Evolutionary conservation across 2,797 vertebrate species (phyloP).

Genomic region (Hoplostethus mediterraneus): DNA sequence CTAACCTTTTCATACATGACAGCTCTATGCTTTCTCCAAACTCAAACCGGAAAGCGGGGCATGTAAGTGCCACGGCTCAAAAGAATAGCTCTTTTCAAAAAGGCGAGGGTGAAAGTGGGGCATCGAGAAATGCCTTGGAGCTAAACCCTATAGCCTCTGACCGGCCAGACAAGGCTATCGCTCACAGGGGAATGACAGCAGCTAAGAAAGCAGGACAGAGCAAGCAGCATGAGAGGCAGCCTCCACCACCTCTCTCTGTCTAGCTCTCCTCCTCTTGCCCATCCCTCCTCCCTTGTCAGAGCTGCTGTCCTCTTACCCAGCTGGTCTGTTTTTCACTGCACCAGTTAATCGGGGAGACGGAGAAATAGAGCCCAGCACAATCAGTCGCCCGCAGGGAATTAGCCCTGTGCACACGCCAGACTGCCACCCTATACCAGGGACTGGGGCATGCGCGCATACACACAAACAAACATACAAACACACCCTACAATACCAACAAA

Average conservation of each 20-base stretch:
- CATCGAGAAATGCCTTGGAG: constrained; percentile 55
- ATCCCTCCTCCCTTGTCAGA: constrained; percentile 48
- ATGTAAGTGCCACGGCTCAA: constrained; percentile 15
- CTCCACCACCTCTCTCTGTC: constrained; percentile 47
- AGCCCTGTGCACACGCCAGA: constrained; percentile 64
- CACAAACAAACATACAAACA: constrained; percentile 35
- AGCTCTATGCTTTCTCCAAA: constrained; percentile 16
- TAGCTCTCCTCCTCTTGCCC: constrained; percentile 16
- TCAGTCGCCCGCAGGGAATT: constrained; percentile 68
- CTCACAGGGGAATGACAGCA: constrained; percentile 45
- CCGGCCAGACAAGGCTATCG: constrained; percentile 47
- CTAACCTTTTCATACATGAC: constrained; percentile 25
- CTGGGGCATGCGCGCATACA: constrained; percentile 22
- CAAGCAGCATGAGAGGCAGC: constrained; percentile 47
- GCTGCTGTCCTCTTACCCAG: constrained; percentile 67
- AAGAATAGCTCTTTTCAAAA: constrained; percentile 40
- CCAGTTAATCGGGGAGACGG: constrained; percentile 74
- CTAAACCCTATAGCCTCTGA: constrained; percentile 41
- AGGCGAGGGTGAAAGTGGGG: constrained; percentile 50
- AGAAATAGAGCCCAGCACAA: constrained; percentile 63
- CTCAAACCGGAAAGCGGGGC: constrained; percentile 21
- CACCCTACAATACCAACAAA: constrained; percentile 59
- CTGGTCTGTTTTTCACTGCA: constrained; percentile 77
- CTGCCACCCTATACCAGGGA: constrained; percentile 40
- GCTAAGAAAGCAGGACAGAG: constrained; percentile 60